Percentiles rank a stretch among this genome's conserved stretches.
phyloP scores from a whole-genome alignment of 2,797 vertebrate species.

The Myotis pilosus region DNA sequence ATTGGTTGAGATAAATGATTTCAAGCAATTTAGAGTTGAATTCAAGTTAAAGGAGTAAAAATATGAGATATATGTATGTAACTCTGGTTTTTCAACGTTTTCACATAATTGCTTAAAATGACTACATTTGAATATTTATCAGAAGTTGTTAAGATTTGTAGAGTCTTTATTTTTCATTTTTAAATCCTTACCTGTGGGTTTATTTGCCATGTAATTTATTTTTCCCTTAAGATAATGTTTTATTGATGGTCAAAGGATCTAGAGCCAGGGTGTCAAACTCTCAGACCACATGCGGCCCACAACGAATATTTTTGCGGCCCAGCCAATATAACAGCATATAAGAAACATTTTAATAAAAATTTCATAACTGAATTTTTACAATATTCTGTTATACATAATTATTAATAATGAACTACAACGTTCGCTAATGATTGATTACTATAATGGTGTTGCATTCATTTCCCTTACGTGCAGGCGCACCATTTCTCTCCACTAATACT shows the following conservation, averaged over 20 bases:
- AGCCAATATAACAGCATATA: too few relatives aligned
- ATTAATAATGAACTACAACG: too few relatives aligned
- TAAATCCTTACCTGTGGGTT: too few relatives aligned
- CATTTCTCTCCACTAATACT: too few relatives aligned
- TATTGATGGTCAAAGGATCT: neutral
- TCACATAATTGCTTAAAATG: neutral
- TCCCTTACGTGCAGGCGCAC: too few relatives aligned
- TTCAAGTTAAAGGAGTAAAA: neutral
- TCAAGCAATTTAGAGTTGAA: neutral
- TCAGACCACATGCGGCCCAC: too few relatives aligned
- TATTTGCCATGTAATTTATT: neutral
- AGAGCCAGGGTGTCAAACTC: neutral
- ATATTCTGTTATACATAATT: too few relatives aligned
- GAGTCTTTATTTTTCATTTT: neutral
- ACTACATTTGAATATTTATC: constrained; percentile 9
- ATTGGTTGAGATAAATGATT: neutral
- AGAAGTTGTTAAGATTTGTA: neutral
- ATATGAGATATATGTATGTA: neutral
- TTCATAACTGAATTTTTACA: too few relatives aligned
- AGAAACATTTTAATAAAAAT: too few relatives aligned
- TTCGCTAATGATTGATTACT: too few relatives aligned
- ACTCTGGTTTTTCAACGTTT: neutral
- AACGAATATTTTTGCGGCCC: too few relatives aligned
- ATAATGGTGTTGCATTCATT: too few relatives aligned
- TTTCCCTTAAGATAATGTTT: neutral